Base-by-base conservation (phyloP, 1,140 invertebrate species). In the Sminthurides bifidus region DNA sequence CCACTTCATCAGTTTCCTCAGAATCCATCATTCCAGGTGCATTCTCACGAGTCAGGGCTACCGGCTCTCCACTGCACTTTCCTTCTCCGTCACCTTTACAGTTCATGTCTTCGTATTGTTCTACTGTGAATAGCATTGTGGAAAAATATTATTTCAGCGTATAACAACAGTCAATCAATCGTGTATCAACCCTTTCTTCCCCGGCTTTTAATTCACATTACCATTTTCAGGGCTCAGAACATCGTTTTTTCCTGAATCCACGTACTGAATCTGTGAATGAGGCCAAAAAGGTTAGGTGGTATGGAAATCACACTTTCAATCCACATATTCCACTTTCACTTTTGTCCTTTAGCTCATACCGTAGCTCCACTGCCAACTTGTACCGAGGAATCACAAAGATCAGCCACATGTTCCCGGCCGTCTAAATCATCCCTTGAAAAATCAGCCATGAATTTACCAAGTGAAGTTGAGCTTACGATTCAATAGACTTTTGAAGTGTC, bases 181-280 rank as follows among this genome's bases (percentile, higher is more conserved):
- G n/a, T n/a, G n/a, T n/a, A n/a, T n/a, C n/a, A n/a, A n/a, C n/a
- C n/a, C n/a, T n/a, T n/a, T n/a, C n/a, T 6, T 43, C 14, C 19
- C 6, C 21, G 8, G 44, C 19, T 27, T 10, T 26, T 48, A 6
- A 23, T 24, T 8, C 8, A 48, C 8, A 6, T 26, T 5, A 15
- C 12, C 10, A 30, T 48, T 48, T 48, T 26, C 8, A 48, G 8
- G 5, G 17, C 21, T 10, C 5, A 26, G 19, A 27, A 10, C 12
- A 27, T 48, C 44, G 17, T 48, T 21, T 8, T 23, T 26, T 26
- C 44, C 44, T 27, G 27, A 4, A 27, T 48, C 44, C 10, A 48
- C 44, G 44, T 10, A 48, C 19, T 48, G 44, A 48, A 48, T 48
- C 44, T 48, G 17, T 43, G 17, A 43, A n/a, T 10, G 21, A 19